Percentiles rank a stretch among this genome's conserved stretches.
Conservation (phyloP, 2,113 vertebrate genomes). For the Anarrhichthys ocellatus region DNA sequence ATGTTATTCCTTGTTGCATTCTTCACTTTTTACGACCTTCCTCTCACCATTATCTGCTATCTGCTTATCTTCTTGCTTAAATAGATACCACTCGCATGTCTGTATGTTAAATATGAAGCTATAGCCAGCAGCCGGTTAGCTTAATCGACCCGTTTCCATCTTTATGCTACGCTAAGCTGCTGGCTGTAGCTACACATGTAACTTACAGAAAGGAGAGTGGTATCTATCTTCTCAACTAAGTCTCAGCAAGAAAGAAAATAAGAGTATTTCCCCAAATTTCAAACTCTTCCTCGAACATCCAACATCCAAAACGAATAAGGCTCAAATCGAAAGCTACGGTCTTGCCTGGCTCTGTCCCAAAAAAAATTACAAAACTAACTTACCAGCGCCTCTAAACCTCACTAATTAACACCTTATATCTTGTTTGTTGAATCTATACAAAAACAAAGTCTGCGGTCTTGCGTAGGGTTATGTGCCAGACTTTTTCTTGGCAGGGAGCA, state of each 20-base stretch:
- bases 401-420: neutral
- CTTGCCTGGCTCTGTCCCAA: neutral
- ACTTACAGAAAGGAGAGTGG: neutral
- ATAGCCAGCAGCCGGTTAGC: neutral
- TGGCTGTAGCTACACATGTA: neutral
- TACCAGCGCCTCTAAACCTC: neutral
- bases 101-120: neutral
- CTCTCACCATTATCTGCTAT: neutral
- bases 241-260: neutral
- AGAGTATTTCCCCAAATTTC: too few species aligned
- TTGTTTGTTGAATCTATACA: neutral
- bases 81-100: neutral
- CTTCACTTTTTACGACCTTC: constrained; percentile 4
- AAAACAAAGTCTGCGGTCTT: neutral
- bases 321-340: neutral
- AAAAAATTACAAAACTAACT: neutral
- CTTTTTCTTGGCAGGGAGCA: constrained; percentile 6
- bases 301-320: neutral
- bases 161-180: neutral
- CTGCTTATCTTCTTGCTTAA: neutral
- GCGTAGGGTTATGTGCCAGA: neutral
- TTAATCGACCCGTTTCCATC: neutral
- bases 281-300: neutral
- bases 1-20: constrained; percentile 2
- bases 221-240: neutral